phyloP scores from a whole-genome alignment of 1,140 invertebrate species.

The Megathymus violae region DNA sequence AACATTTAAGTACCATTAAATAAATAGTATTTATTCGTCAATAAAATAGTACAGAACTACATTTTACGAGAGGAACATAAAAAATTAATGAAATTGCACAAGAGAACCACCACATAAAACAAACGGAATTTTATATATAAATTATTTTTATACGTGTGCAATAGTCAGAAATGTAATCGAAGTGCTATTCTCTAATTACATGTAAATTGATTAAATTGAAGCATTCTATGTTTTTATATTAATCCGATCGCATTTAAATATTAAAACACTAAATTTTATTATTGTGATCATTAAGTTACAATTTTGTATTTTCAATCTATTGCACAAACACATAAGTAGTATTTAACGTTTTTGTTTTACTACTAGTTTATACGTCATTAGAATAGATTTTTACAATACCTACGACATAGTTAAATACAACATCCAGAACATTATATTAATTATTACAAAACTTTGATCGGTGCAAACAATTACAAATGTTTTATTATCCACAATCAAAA shows the following conservation, averaged over 20 bases:
- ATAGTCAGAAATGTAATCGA: conserved; percentile 68
- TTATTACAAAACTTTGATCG: conserved; percentile 80
- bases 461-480: conserved; percentile 78
- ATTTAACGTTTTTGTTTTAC: conserved; percentile 62
- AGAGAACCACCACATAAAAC: conserved; percentile 71
- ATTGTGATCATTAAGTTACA: conserved; percentile 49
- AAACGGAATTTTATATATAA: conserved; percentile 51
- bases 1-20: conserved; percentile 74
- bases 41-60: not conserved
- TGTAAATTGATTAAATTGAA: conserved; percentile 76
- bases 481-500: conserved; percentile 61
- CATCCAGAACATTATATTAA: conserved; percentile 78
- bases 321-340: conserved; percentile 77
- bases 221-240: conserved; percentile 71
- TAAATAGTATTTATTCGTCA: conserved; percentile 50
- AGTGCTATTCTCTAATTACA: conserved; percentile 75
- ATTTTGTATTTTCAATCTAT: conserved; percentile 67
- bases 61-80: conserved; percentile 55
- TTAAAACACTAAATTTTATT: conserved; percentile 52
- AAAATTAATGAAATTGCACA: conserved; percentile 50
- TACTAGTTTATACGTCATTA: conserved; percentile 73
- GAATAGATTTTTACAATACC: conserved; percentile 70
- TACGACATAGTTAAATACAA: conserved; percentile 77
- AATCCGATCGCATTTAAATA: conserved; percentile 62
- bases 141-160: conserved; percentile 64